These are phyloP conservation scores for Pteronotus mesoamericanus DNA, from an alignment of 2,797 vertebrate genomes.

Conservation along the genomic window DNA sequence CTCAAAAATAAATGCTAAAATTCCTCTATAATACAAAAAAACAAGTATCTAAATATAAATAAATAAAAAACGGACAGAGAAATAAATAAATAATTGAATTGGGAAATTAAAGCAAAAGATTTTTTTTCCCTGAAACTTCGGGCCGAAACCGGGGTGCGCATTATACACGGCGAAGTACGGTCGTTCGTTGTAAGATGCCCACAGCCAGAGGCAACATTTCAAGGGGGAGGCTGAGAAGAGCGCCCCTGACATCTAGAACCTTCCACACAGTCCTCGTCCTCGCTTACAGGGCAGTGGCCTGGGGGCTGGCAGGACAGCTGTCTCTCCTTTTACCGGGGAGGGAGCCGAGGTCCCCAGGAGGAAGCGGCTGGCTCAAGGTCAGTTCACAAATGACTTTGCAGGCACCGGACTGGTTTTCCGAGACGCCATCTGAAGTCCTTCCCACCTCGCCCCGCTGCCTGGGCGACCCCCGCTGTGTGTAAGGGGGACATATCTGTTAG, in stretches of 20 bases:
- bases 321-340: neutral
- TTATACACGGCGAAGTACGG: no score
- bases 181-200: fast-evolving
- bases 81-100: no score
- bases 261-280: neutral
- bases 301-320: no score
- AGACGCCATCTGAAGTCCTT: neutral
- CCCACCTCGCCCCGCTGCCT: neutral
- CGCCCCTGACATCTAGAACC: fast-evolving
- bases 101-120: no score
- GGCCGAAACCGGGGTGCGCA: no score
- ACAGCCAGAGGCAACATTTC: fast-evolving
- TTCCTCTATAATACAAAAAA: no score
- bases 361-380: neutral
- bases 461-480: fast-evolving
- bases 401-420: neutral
- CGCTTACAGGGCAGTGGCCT: fast-evolving
- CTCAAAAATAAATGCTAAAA: no score
- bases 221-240: neutral
- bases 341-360: neutral
- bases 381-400: no score
- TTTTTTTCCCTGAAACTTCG: no score
- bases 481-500: neutral
- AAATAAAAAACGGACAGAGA: no score
- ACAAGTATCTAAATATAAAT: no score